Conservation (phyloP, 2,888 invertebrate species). For the Bugulina stolonifera region DNA sequence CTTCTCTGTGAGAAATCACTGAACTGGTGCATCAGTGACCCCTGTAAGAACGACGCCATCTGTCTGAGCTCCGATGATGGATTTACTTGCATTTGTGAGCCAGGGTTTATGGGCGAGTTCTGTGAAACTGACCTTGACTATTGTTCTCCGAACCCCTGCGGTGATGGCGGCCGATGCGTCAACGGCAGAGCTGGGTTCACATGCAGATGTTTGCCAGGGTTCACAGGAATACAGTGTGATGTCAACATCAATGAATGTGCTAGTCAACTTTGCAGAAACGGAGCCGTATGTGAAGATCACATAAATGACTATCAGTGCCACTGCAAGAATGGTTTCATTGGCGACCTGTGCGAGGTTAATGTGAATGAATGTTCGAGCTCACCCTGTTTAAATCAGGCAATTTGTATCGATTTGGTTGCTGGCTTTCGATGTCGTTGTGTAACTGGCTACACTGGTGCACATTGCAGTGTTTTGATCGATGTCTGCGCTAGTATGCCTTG, state of each 20-base stretch:
- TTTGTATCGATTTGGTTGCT: neutral
- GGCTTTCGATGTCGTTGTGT: conserved; percentile 8
- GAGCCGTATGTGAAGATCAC: conserved; percentile 14
- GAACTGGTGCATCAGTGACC: conserved; percentile 40
- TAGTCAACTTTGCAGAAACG: conserved; percentile 1
- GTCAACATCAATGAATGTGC: conserved; percentile 15
- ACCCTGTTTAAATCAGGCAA: conserved; percentile 7
- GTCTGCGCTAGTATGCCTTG: conserved; percentile 28
- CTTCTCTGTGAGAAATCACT: conserved; percentile 38
- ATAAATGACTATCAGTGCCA: conserved; percentile 1
- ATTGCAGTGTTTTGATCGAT: neutral
- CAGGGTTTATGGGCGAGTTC: conserved; percentile 63
- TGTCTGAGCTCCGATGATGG: conserved; percentile 59
- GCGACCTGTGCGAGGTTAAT: conserved; percentile 68
- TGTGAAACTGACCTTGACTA: neutral
- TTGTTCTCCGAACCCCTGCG: conserved; percentile 13
- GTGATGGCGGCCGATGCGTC: neutral
- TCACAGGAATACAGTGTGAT: neutral
- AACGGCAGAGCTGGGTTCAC: neutral
- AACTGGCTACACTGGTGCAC: conserved; percentile 15
- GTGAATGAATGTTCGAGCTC: conserved; percentile 70
- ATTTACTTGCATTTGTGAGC: conserved; percentile 74
- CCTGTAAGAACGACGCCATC: conserved; percentile 58
- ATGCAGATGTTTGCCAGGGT: neutral
- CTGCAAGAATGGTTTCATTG: conserved; percentile 44